Evolutionary conservation across 2,888 invertebrate genomes (phyloP).

Genomic region (Ceramica pisi): DNA sequence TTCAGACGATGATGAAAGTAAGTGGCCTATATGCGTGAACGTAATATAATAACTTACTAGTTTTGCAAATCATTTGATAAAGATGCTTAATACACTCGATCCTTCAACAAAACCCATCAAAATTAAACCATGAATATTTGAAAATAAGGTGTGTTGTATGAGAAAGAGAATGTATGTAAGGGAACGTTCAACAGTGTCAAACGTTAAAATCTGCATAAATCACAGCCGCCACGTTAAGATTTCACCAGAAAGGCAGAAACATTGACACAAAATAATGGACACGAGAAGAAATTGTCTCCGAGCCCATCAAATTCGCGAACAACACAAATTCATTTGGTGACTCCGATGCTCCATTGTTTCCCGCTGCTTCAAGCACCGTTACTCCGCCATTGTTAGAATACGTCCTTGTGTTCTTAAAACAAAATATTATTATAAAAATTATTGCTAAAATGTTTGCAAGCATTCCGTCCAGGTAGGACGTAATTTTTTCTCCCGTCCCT

Average conservation of each 20-base stretch:
- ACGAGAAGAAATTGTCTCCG: conserved; percentile 49
- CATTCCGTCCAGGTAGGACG: conserved; percentile 53
- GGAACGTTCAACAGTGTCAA: background rate
- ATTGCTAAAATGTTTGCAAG: conserved; percentile 59
- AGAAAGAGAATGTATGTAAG: background rate
- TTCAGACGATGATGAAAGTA: conserved; percentile 35
- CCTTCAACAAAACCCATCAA: background rate
- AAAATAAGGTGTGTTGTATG: too few relatives aligned
- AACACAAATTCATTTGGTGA: conserved; percentile 65
- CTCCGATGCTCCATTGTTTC: conserved; percentile 67
- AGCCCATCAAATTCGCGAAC: conserved; percentile 65
- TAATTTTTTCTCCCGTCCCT: conserved; percentile 52
- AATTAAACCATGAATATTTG: background rate
- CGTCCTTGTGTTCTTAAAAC: conserved; percentile 60
- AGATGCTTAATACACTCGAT: background rate
- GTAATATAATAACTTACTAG: background rate
- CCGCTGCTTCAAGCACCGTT: conserved; percentile 63
- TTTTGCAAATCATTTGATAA: background rate
- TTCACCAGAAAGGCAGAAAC: conserved; percentile 26
- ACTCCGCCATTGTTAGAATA: conserved; percentile 59
- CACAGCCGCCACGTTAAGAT: conserved; percentile 14
- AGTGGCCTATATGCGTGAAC: conserved; percentile 4
- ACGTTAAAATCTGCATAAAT: background rate
- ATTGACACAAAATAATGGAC: conserved; percentile 41
- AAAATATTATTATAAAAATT: conserved; percentile 59